Base-by-base conservation (phyloP, 2,113 vertebrate genomes). In the Lathamus discolor region DNA sequence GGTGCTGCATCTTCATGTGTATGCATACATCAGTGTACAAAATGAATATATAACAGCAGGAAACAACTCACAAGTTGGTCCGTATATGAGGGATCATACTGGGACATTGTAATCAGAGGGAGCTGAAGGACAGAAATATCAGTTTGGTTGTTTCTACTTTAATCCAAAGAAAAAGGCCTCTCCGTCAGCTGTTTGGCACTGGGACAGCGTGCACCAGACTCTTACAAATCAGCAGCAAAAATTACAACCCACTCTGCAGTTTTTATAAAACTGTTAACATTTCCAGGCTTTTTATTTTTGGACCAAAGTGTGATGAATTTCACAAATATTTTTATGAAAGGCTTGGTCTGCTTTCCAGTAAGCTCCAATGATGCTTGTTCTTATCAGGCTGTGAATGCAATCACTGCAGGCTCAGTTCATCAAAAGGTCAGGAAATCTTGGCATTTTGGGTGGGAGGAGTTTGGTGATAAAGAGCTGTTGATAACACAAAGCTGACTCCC, bases 211-310 rank as follows among this genome's bases (percentile, higher is more conserved):
- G 6, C 35, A 18, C 16, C 48, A 61, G 57, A 54, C 52, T 35
- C 51, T 27, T 72, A 61, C 3, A 84, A 89, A 77, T 64, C 57
- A 66, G 33, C 61, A 68, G 28, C 39, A 83, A 77, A 86, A 80
- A 67, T 64, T 80, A n/a, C 13, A 52, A 27, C 12, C 25, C 25
- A 11, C 39, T 41, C 10, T 49, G 22, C 0, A 0, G 23, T 73
- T 57, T 83, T 64, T 39, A 20, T 69, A 48, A 78, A 64, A 33
- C 43, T 61, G 33, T 68, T 84, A 43, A 23, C 18, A 35, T 75
- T 51, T 72, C 63, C 39, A 77, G 13, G 1, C 13, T 62, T 83
- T 83, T 90, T 92, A 29, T 77, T 90, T 95, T 90, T 96, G 51
- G 29, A 55, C 31, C 23, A 20, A 75, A 68, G 18, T 6, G 18